phyloP scores from a whole-genome alignment of 1,140 invertebrate genomes.

The Ceratosolen solmsi region DNA sequence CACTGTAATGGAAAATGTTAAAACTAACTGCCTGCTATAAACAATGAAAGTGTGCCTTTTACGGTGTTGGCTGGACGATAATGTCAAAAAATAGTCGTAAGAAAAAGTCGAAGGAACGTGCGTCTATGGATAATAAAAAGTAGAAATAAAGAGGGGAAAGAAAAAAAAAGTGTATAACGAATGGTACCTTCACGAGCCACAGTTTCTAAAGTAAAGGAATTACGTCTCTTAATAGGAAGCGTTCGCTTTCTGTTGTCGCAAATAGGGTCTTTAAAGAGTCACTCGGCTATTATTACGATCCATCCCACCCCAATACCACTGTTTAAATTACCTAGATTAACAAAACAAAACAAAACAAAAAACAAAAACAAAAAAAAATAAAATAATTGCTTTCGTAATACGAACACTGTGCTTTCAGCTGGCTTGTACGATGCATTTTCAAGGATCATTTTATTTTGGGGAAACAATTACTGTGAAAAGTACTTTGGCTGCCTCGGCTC shows the following conservation, averaged over 20 bases:
- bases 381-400: conserved; percentile 9
- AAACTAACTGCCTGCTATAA: conserved; percentile 27
- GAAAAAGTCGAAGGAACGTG: not conserved
- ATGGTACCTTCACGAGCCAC: conserved; percentile 7
- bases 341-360: conserved; percentile 12
- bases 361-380: conserved; percentile 24
- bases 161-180: conserved; percentile 8
- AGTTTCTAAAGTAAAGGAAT: conserved; percentile 35
- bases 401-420: conserved; percentile 4
- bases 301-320: not conserved
- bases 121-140: not conserved
- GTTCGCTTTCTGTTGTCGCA: conserved; percentile 42
- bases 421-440: not conserved
- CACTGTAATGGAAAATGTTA: conserved; percentile 18
- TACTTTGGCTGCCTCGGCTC: conserved; percentile 2
- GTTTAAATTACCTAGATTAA: conserved; percentile 39
- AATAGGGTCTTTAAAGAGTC: conserved; percentile 43
- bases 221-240: conserved; percentile 39
- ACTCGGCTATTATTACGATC: conserved; percentile 13
- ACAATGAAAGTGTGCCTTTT: conserved; percentile 36
- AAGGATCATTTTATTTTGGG: not conserved
- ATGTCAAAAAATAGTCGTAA: not conserved
- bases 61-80: not conserved
- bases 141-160: not conserved
- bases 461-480: conserved; percentile 29